A percentile compares a stretch with the other conserved stretches of the same genome.
Evolutionary conservation across 2,888 invertebrate genomes (phyloP).

Genomic region (Balanococcus diminutus): DNA sequence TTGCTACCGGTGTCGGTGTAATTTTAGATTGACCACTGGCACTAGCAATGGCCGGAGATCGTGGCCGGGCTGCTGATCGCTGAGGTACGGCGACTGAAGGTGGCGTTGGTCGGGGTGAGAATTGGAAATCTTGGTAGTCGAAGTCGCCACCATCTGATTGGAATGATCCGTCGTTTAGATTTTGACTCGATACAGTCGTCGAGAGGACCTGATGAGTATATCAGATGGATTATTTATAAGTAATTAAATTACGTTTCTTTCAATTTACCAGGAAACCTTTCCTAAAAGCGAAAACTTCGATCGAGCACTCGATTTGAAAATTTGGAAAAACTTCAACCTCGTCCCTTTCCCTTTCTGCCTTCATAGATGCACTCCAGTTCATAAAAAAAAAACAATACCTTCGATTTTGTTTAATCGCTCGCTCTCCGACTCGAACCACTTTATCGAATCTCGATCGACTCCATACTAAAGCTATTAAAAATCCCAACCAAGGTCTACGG

Average conservation of each 20-base stretch:
- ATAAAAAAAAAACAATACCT: too few relatives aligned
- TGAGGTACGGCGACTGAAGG: background rate
- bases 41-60: conserved; percentile 33
- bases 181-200: background rate
- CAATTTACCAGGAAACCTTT: too few relatives aligned
- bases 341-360: too few relatives aligned
- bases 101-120: background rate
- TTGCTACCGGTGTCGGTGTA: conserved; percentile 72
- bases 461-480: background rate
- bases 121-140: conserved; percentile 45
- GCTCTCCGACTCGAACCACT: background rate
- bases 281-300: too few relatives aligned
- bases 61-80: background rate
- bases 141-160: background rate
- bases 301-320: too few relatives aligned
- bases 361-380: too few relatives aligned
- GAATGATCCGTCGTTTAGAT: background rate
- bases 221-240: too few relatives aligned
- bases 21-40: conserved; percentile 2
- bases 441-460: background rate
- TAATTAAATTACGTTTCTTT: too few relatives aligned
- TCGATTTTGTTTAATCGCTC: too few relatives aligned
- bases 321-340: too few relatives aligned
- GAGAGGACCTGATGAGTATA: background rate
- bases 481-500: background rate